These are phyloP conservation scores for Morone chrysops DNA, from an alignment of 2,113 vertebrate genomes.

Conservation along the genomic window DNA sequence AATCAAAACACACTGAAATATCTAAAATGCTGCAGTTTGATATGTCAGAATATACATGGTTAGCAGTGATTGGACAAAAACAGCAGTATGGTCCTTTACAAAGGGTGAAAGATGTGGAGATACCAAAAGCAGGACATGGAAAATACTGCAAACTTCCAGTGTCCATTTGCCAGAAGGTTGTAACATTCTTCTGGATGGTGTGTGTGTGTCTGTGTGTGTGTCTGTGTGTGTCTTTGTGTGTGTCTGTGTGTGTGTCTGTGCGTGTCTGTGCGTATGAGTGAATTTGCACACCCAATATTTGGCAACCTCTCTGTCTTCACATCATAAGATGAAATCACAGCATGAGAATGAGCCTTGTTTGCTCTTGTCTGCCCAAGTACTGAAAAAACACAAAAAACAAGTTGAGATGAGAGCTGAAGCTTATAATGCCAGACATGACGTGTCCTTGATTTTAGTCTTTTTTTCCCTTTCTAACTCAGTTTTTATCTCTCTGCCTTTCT, in stretches of 20 bases:
- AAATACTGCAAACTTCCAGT: background rate
- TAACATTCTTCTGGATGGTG: background rate
- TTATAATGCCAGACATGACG: background rate
- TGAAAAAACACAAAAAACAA: background rate
- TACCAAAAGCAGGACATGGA: background rate
- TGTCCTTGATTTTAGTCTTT: background rate
- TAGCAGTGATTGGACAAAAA: background rate
- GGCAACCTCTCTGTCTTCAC: background rate
- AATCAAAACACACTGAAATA: too few relatives aligned
- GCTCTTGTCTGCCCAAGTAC: background rate
- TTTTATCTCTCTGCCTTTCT: background rate
- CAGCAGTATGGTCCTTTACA: background rate
- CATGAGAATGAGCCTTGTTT: conserved; percentile 19
- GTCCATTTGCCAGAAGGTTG: background rate
- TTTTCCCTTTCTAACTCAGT: background rate
- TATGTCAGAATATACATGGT: too few relatives aligned
- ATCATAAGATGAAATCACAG: background rate
- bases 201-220: background rate
- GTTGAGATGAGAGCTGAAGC: background rate
- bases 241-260: background rate
- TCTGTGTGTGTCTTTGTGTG: background rate
- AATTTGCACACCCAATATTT: background rate
- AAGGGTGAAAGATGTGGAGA: background rate
- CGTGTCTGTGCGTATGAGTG: background rate
- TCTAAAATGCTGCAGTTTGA: too few relatives aligned